Evolutionary conservation across 2,113 vertebrate genomes (phyloP).

Genomic region (Hippocampus abdominalis): DNA sequence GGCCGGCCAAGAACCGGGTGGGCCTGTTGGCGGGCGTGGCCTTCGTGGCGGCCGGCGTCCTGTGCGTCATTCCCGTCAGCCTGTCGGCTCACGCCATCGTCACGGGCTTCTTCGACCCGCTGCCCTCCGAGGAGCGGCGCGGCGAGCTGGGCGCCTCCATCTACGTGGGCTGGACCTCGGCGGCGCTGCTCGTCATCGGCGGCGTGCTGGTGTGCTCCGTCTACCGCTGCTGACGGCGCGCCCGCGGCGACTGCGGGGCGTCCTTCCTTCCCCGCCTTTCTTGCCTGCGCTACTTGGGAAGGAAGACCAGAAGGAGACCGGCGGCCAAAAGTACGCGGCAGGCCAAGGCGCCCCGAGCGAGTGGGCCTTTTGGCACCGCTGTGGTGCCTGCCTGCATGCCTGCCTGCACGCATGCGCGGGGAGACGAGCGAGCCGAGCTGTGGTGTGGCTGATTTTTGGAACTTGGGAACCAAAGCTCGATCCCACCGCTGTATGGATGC

Average conservation of each 20-base stretch:
- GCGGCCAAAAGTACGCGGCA: no score
- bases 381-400: background rate
- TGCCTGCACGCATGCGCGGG: no score
- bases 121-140: constrained; percentile 65
- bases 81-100: constrained; percentile 81
- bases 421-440: no score
- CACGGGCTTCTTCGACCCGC: constrained; percentile 84
- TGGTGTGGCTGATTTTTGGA: no score
- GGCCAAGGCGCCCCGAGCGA: no score
- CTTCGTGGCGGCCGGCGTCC: constrained; percentile 72
- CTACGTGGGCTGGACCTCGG: constrained; percentile 83
- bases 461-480: no score
- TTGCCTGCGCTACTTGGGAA: no score
- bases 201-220: constrained; percentile 78
- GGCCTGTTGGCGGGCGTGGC: constrained; percentile 61
- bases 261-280: no score
- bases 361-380: no score
- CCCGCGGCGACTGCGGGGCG: no score
- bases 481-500: no score
- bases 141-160: constrained; percentile 86
- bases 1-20: constrained; percentile 56
- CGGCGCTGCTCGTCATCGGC: constrained; percentile 78
- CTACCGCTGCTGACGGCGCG: constrained; percentile 55
- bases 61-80: constrained; percentile 80
- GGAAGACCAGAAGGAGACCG: no score